Percentiles rank a stretch among this genome's conserved stretches.
Evolutionary conservation across 2,888 invertebrate genomes (phyloP).

Genomic region (Mesoligia furuncula): DNA sequence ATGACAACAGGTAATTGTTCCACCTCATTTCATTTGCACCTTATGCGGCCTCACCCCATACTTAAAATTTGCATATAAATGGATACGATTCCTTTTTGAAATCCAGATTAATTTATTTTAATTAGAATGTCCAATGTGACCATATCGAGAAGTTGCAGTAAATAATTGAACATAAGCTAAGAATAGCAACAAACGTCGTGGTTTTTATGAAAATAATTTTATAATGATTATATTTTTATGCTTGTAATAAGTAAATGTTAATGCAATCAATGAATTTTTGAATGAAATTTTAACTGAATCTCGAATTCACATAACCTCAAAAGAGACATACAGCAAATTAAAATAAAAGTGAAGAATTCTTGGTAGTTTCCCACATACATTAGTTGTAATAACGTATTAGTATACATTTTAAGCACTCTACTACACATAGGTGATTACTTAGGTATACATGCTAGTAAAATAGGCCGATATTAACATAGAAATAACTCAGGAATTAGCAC

Average conservation of each 20-base stretch:
- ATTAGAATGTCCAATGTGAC: conserved; percentile 50
- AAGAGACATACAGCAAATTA: neutral
- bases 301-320: neutral
- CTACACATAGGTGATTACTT: neutral
- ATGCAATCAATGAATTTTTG: no score
- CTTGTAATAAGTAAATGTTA: neutral
- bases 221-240: neutral
- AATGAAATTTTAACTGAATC: neutral
- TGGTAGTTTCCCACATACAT: neutral
- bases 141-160: conserved; percentile 41
- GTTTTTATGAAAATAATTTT: conserved; percentile 8
- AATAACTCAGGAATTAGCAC: conserved; percentile 45
- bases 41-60: conserved; percentile 19
- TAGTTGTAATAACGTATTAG: neutral
- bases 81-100: conserved; percentile 48
- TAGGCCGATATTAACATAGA: conserved; percentile 27
- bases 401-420: neutral
- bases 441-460: neutral
- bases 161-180: conserved; percentile 37
- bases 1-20: conserved; percentile 25
- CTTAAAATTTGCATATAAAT: conserved; percentile 59
- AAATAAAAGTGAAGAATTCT: neutral
- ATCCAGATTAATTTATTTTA: conserved; percentile 52
- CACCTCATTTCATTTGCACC: conserved; percentile 47
- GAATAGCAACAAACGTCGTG: conserved; percentile 13